These are phyloP conservation scores for Apis cerana DNA, from an alignment of 1,140 invertebrate genomes.

Conservation along the genomic window DNA sequence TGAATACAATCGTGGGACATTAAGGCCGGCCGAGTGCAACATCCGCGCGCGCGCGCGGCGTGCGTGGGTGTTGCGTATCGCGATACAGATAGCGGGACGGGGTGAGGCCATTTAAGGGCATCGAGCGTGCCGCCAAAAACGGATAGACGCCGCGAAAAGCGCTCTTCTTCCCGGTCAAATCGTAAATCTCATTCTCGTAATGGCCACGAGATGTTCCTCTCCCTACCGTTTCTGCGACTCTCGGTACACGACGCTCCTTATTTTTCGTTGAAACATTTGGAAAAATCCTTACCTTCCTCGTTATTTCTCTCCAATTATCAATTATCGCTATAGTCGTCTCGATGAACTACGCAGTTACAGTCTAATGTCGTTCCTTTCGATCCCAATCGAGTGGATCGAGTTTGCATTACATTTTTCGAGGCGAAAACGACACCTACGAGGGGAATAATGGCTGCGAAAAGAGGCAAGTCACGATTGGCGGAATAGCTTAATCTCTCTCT, in stretches of 20 bases:
- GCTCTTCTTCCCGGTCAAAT: conserved; percentile 57
- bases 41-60: conserved; percentile 16
- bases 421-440: no score
- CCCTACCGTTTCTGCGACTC: not conserved
- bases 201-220: conserved; percentile 14
- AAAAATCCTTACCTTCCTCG: no score
- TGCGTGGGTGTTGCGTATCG: conserved; percentile 55
- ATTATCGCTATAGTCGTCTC: no score
- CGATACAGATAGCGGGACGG: conserved; percentile 44
- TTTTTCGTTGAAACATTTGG: no score
- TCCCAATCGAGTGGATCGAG: no score
- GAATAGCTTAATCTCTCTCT: no score
- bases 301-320: no score
- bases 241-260: not conserved
- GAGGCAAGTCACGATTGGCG: no score
- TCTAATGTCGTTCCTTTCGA: no score
- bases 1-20: conserved; percentile 65
- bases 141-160: conserved; percentile 52
- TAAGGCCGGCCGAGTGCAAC: conserved; percentile 36
- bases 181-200: conserved; percentile 57
- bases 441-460: no score
- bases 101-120: conserved; percentile 61
- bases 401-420: no score
- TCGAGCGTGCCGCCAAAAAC: conserved; percentile 57
- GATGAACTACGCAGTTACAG: no score